phyloP scores from a whole-genome alignment of 2,888 invertebrate species.

The Atethmia centrago region DNA sequence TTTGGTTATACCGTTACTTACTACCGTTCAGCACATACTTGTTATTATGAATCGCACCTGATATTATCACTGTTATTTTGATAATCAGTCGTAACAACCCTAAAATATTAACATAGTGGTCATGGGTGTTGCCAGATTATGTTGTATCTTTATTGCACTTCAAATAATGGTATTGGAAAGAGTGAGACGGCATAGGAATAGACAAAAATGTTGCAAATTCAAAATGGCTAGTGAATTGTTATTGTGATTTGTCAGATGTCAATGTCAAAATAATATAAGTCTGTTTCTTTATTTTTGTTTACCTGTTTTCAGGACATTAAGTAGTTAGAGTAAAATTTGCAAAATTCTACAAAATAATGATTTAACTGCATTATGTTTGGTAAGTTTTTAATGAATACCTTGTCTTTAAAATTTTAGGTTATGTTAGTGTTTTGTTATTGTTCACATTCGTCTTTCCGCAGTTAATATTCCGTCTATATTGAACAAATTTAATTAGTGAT shows the following conservation, averaged over 20 bases:
- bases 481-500: not conserved
- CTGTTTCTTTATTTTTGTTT: slow-evolving; percentile 5
- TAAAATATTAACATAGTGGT: not conserved
- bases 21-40: not conserved
- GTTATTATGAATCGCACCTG: slow-evolving; percentile 7
- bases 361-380: slow-evolving; percentile 31
- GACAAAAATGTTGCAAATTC: slow-evolving; percentile 14
- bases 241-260: slow-evolving; percentile 56
- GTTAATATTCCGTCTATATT: not conserved
- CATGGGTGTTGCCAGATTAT: slow-evolving; percentile 9
- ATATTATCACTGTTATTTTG: slow-evolving; percentile 7
- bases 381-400: slow-evolving; percentile 27
- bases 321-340: not conserved
- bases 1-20: too few relatives aligned
- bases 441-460: not conserved
- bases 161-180: not conserved
- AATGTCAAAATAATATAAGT: slow-evolving; percentile 37
- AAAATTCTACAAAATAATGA: not conserved
- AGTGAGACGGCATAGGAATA: slow-evolving; percentile 16
- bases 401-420: slow-evolving; percentile 54
- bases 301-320: slow-evolving; percentile 4
- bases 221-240: slow-evolving; percentile 25
- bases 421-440: slow-evolving; percentile 60
- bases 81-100: not conserved
- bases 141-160: slow-evolving; percentile 20